Evolutionary conservation across 1,140 invertebrate species (phyloP), one percentile per base, ranked within the genome.

Genomic region (Ptiloglossa arizonensis): DNA sequence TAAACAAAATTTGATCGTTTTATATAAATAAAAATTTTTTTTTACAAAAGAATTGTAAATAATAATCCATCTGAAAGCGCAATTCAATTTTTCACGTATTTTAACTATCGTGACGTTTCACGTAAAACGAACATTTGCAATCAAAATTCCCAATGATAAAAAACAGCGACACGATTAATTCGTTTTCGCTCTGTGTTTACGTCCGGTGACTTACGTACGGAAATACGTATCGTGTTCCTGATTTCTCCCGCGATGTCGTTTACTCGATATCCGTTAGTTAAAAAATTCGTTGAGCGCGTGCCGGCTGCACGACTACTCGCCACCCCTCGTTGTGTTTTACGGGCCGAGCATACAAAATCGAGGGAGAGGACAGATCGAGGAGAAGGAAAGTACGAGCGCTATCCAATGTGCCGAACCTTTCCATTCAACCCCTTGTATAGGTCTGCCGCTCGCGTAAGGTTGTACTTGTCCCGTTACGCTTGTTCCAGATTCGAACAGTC

Each of bases 211-310:
- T 41, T 11, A 41, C 13, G 35, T 5, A 41, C 41, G 8, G 9
- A 11, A 41, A 11, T 41, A n/a, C 8, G 8, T 17, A 52, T 22
- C 60, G 63, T 60, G 15, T 19, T 50, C 69, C 46, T 27, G 19
- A 8, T 64, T 64, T 38, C 32, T 22, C n/a, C 24, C 24, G 41
- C 50, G 60, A 13, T 22, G 52, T 60, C 67, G 60, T 66, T 75
- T 80, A 74, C 79, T 74, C 60, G 80, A 83, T 82, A 87, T 89
- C 84, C 87, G 87, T 89, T 89, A 84, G 82, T 82, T 89, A 86
- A 89, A 89, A 89, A 88, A 89, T 89, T 89, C 88, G 88, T 89
- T 89, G 83, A 86, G 85, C 87, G 83, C 88, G 88, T 89, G 88
- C 87, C 87, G 87, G 87, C 87, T 89, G 87, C 60, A 83, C 81